Evolutionary conservation across 2,797 vertebrate species (phyloP), one percentile per base, ranked within the genome.

Genomic region (Clarias laeviceps): DNA sequence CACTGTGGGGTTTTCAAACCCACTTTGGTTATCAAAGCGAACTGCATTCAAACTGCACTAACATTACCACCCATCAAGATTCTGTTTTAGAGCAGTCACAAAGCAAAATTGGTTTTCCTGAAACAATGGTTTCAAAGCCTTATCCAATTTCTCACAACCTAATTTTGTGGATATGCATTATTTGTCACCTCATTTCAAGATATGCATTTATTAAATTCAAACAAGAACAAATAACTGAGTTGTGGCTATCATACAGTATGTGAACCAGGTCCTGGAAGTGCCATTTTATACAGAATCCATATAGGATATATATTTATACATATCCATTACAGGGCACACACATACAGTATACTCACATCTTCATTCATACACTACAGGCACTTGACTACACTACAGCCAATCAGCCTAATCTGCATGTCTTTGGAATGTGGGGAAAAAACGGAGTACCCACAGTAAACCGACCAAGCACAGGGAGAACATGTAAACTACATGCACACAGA

Each of bases 121-220:
- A 78, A 77, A 32, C 73, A 76, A 76, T 76, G 73, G 54, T 77
- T 59, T 12, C 20, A 57, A 77, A 59, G 17, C 34, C 27, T 18
- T 57, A 27, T 32, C 9, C 50, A 77, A 59, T 59, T 59, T 34
- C 29, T 20, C 24, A 12, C n/a, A 32, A 34, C 29, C 18, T 22
- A 61, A 77, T 59, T 59, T 59, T 57, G 20, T 4, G 20, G 29
- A 77, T 61, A 20, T 61, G 27, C 9, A 57, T 54, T 20, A 57
- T 32, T 56, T 74, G 40, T 73, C 40, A 54, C 14, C 12, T 14
- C n/a, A 29, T 74, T 27, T 56, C 27, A 76, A 3, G 56, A 56
- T 20, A 27, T 18, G 18, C 1, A 7, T 40, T 54, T 74, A 54
- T 54, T 74, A 14, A 54, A 4, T 74, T 54, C 72, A 74, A 45